These are phyloP conservation scores for Drosophila prostipennis DNA, from an alignment of 2,888 invertebrate genomes.

Conservation along the genomic window DNA sequence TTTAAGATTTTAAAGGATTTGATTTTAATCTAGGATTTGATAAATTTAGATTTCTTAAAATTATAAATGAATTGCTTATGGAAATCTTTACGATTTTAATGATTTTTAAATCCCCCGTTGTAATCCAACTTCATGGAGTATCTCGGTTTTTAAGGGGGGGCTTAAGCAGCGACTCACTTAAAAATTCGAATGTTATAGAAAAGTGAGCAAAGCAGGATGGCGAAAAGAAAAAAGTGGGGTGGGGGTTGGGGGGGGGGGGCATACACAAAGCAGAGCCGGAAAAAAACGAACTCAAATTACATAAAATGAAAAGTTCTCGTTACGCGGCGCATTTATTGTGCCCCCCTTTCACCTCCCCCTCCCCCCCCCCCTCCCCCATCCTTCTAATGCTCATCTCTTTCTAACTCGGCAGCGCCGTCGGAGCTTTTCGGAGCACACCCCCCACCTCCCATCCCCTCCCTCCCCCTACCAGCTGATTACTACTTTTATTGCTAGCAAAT, in stretches of 20 bases:
- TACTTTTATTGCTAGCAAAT: conserved; percentile 84
- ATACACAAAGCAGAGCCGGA: conserved; percentile 45
- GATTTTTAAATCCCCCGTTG: not conserved
- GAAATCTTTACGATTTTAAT: not conserved
- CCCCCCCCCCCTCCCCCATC: conserved; percentile 1
- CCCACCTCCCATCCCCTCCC: not conserved
- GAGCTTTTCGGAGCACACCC: conserved; percentile 1
- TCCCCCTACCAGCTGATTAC: conserved; percentile 81
- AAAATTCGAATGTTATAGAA: conserved; percentile 78
- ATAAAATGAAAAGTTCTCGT: conserved; percentile 79
- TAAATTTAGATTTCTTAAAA: not conserved
- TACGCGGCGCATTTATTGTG: conserved; percentile 73
- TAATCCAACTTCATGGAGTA: not conserved
- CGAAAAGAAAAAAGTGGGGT: conserved; percentile 22
- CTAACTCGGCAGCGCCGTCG: conserved; percentile 77
- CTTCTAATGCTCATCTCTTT: conserved; percentile 83
- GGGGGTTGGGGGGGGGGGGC: not conserved
- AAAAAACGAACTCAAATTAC: conserved; percentile 72
- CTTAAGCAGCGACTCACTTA: conserved; percentile 56
- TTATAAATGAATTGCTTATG: not conserved
- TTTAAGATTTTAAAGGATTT: no score
- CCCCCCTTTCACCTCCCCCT: not conserved
- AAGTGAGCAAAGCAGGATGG: conserved; percentile 76
- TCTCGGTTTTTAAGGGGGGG: not conserved
- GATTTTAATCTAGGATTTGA: not conserved